These are phyloP conservation scores for Rhodeus uyekii DNA, from an alignment of 2,797 vertebrate genomes.

Conservation along the genomic window DNA sequence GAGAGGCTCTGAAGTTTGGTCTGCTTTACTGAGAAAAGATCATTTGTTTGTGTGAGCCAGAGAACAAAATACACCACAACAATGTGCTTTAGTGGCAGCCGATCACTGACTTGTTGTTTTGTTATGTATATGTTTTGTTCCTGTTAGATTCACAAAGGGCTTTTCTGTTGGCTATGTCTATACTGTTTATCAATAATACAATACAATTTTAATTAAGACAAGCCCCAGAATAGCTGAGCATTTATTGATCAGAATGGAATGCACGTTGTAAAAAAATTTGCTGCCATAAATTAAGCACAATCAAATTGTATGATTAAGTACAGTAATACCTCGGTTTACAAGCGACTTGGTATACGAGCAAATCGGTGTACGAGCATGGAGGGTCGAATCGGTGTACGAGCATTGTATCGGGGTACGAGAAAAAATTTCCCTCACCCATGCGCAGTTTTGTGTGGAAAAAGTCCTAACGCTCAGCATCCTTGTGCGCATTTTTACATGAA, in stretches of 20 bases:
- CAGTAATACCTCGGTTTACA: no score
- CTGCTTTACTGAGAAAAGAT: slow-evolving; percentile 69
- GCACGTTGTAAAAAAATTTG: no score
- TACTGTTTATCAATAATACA: background rate
- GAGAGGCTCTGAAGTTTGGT: slow-evolving; percentile 71
- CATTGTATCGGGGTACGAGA: no score
- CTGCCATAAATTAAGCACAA: no score
- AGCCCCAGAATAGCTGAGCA: background rate
- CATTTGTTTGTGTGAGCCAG: background rate
- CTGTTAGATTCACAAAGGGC: background rate
- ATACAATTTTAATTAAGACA: background rate
- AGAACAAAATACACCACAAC: background rate
- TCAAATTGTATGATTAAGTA: no score
- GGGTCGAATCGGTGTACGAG: no score
- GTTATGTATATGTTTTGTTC: background rate
- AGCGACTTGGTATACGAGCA: no score
- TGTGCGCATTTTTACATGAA: no score
- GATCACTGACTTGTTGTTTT: background rate
- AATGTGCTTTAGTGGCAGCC: background rate
- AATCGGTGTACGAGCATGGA: no score
- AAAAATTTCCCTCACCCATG: no score
- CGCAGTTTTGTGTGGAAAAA: no score
- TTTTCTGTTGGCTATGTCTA: background rate
- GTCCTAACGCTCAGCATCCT: no score
- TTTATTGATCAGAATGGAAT: background rate